Conservation (phyloP, 2,888 invertebrate genomes). For the Proisotoma minuta region DNA sequence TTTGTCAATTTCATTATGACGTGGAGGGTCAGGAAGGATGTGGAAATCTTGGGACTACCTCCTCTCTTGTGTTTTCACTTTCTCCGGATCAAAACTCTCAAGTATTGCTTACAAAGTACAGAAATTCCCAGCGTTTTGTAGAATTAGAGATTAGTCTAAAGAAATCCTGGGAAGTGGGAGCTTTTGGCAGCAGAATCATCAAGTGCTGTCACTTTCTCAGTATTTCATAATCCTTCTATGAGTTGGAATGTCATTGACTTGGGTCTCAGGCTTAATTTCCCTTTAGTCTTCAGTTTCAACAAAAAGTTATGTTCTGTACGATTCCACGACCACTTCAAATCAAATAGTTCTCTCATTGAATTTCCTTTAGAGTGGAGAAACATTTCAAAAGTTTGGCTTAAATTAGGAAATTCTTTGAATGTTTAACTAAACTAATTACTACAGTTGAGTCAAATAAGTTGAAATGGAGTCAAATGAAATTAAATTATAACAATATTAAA, state of each 20-base stretch:
- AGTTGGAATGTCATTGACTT: not conserved
- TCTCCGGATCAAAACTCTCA: too few relatives aligned
- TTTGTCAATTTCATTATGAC: slow-evolving; percentile 34
- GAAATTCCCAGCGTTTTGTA: not conserved
- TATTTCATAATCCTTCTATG: slow-evolving; percentile 1
- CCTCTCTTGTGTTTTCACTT: not conserved
- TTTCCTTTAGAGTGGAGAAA: not conserved
- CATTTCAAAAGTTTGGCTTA: slow-evolving; percentile 1
- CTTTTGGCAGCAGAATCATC: slow-evolving; percentile 2
- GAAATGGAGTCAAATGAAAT: too few relatives aligned
- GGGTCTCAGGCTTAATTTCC: not conserved
- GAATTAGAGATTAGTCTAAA: too few relatives aligned
- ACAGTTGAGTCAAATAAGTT: not conserved
- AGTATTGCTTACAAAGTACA: too few relatives aligned
- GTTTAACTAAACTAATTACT: slow-evolving; percentile 2
- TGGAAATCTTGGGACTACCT: slow-evolving; percentile 18
- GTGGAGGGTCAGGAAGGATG: slow-evolving; percentile 14
- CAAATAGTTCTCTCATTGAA: not conserved
- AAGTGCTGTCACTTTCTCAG: slow-evolving; percentile 3
- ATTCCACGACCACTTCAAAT: not conserved
- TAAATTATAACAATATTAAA: too few relatives aligned
- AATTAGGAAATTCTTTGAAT: slow-evolving; percentile 5
- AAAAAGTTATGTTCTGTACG: not conserved
- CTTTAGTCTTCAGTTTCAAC: not conserved
- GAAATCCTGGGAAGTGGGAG: not conserved